phyloP scores from a whole-genome alignment of 2,797 vertebrate genomes.

The Loriculus beryllinus region DNA sequence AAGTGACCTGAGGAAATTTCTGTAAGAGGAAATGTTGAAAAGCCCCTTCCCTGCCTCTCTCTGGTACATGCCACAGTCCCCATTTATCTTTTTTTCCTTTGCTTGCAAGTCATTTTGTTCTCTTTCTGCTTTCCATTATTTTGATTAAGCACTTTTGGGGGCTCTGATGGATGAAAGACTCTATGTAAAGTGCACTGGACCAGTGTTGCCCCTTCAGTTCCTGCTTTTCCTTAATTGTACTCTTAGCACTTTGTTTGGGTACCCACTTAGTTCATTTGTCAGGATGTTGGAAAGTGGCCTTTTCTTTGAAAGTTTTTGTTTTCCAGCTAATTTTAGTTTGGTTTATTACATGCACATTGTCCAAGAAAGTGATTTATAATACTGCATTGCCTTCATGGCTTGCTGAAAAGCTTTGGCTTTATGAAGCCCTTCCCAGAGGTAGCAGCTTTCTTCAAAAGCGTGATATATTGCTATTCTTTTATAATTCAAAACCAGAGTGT shows the following conservation, averaged over 20 bases:
- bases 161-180: conserved; percentile 29
- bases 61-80: not conserved
- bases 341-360: conserved; percentile 41
- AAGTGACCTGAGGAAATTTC: not conserved
- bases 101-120: not conserved
- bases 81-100: not conserved
- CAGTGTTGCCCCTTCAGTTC: conserved; percentile 32
- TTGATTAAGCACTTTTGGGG: conserved; percentile 40
- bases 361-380: conserved; percentile 53
- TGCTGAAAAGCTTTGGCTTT: conserved; percentile 9
- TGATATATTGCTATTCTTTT: not conserved
- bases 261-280: conserved; percentile 41
- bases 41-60: not conserved
- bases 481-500: not conserved
- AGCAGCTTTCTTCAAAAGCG: not conserved
- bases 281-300: conserved; percentile 62
- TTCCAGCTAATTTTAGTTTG: conserved; percentile 50
- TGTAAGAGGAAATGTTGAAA: not conserved
- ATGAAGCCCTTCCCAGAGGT: not conserved
- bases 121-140: not conserved
- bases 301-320: conserved; percentile 45
- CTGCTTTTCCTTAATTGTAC: conserved; percentile 42
- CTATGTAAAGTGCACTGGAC: conserved; percentile 15
- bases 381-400: not conserved
- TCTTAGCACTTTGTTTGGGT: conserved; percentile 42